phyloP scores from a whole-genome alignment of 2,113 vertebrate species.

The Platichthys stellatus region DNA sequence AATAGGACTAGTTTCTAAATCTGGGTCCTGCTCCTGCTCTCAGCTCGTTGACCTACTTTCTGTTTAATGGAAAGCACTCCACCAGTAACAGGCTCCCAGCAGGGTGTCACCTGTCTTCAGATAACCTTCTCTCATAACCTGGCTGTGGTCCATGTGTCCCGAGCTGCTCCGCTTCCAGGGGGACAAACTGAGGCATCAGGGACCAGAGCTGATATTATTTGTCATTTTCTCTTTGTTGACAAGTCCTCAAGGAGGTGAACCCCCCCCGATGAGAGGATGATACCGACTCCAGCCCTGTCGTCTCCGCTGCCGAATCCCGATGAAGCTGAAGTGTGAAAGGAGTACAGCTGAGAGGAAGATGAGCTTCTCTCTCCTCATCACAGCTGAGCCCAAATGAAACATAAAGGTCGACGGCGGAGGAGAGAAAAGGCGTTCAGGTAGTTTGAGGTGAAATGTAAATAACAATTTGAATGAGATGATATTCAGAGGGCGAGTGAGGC shows the following conservation, averaged over 20 bases:
- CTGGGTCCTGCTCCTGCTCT: not conserved
- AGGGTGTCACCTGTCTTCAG: constrained; percentile 1
- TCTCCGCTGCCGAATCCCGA: not conserved
- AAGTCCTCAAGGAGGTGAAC: not conserved
- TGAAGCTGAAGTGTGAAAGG: constrained; percentile 16
- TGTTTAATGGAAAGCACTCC: constrained; percentile 2
- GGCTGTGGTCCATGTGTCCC: constrained; percentile 5
- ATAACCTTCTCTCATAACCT: not conserved
- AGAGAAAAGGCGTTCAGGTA: constrained; percentile 22
- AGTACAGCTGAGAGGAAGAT: constrained; percentile 51
- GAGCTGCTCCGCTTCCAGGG: not conserved
- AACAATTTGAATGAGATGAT: not conserved
- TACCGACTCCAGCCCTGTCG: not conserved
- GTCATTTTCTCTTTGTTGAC: constrained; percentile 23
- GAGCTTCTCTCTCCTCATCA: constrained; percentile 29
- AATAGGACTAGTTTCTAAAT: not conserved
- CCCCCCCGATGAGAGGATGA: constrained; percentile 21
- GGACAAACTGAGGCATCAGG: constrained; percentile 3
- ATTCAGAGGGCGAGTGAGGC: constrained; percentile 12
- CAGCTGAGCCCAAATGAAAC: constrained; percentile 37
- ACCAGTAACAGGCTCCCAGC: not conserved
- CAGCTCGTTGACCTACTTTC: constrained; percentile 22
- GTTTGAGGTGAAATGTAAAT: constrained; percentile 26
- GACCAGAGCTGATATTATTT: constrained; percentile 3
- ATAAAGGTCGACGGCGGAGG: not conserved